These are phyloP conservation scores for Heliothis peltigera DNA, from an alignment of 2,888 invertebrate species.

Conservation along the genomic window DNA sequence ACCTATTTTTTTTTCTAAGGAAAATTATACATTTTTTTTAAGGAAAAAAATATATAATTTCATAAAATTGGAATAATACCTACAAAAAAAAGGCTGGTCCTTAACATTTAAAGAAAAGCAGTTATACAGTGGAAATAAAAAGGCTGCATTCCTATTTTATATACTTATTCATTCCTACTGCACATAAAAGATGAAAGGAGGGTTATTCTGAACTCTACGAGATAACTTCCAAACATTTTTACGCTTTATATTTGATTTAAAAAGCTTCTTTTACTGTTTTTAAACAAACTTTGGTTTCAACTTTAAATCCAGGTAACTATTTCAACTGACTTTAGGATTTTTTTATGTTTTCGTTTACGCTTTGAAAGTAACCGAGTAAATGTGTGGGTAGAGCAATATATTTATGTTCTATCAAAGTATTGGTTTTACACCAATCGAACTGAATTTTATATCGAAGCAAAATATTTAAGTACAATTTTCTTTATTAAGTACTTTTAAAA, in stretches of 20 bases:
- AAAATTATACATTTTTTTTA: no score
- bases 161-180: constrained; percentile 22
- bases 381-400: no score
- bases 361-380: neutral
- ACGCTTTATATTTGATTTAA: constrained; percentile 35
- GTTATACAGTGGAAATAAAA: constrained; percentile 5
- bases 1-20: no score
- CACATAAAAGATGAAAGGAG: constrained; percentile 16
- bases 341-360: constrained; percentile 6
- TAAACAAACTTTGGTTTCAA: constrained; percentile 10
- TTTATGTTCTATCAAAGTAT: no score
- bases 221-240: constrained; percentile 39
- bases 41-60: no score
- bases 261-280: constrained; percentile 27
- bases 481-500: no score
- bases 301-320: constrained; percentile 31
- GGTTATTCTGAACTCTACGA: constrained; percentile 26
- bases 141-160: neutral
- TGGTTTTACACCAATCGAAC: no score
- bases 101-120: neutral
- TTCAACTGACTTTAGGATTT: constrained; percentile 11
- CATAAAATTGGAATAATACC: no score
- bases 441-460: no score
- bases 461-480: no score
- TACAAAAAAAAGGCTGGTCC: neutral